phyloP scores from a whole-genome alignment of 2,888 invertebrate genomes.

The Hydriomena furcata region DNA sequence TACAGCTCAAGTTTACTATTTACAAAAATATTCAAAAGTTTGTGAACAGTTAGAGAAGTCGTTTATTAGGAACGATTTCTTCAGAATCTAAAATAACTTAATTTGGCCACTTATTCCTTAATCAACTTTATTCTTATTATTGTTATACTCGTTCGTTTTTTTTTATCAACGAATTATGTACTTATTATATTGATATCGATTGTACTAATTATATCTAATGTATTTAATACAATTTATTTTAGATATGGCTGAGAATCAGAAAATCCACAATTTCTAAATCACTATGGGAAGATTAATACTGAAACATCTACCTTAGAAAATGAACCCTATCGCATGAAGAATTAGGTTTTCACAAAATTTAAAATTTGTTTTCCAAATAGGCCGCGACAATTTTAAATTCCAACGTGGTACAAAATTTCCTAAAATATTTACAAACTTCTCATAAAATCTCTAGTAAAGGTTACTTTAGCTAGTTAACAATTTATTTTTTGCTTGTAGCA shows the following conservation, averaged over 20 bases:
- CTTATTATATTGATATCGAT: conserved; percentile 29
- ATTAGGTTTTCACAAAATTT: conserved; percentile 23
- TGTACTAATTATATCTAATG: conserved; percentile 19
- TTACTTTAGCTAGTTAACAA: conserved; percentile 50
- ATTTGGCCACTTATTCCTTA: conserved; percentile 27
- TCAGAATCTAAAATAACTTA: conserved; percentile 1
- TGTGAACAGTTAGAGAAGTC: conserved; percentile 2
- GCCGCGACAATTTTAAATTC: conserved; percentile 44
- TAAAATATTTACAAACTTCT: conserved; percentile 49
- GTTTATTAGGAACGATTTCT: not conserved
- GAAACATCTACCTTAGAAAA: conserved; percentile 13
- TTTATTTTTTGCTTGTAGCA: conserved; percentile 65
- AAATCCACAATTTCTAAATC: conserved; percentile 22
- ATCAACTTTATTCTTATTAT: no score
- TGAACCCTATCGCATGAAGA: not conserved
- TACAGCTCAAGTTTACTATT: conserved; percentile 1
- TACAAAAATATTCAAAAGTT: conserved; percentile 13
- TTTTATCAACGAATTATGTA: conserved; percentile 12
- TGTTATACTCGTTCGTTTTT: conserved; percentile 6
- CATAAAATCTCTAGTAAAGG: conserved; percentile 31
- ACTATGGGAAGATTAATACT: conserved; percentile 15
- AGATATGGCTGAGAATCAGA: conserved; percentile 26
- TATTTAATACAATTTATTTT: conserved; percentile 25
- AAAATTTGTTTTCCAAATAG: conserved; percentile 37
- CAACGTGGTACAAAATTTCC: conserved; percentile 50